Conservation (phyloP, 2,888 invertebrate genomes). For the Podabrus alpinus region DNA sequence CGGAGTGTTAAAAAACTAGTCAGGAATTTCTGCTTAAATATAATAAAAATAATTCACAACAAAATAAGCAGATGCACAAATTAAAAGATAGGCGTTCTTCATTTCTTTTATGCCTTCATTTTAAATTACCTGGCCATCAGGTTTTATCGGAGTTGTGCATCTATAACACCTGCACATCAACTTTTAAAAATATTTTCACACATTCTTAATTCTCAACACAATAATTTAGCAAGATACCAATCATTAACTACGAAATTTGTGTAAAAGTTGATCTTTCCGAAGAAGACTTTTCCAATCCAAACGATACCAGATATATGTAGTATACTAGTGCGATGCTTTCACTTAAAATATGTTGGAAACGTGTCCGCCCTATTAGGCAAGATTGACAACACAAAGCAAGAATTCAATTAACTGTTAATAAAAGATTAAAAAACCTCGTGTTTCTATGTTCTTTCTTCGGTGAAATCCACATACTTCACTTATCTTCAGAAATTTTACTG, state of each 20-base stretch:
- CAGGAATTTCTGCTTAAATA: not conserved
- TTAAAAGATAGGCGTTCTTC: slow-evolving; percentile 1
- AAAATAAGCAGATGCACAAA: slow-evolving; percentile 3
- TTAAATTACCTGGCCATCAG: slow-evolving; percentile 1
- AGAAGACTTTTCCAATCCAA: not conserved
- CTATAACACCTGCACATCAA: not conserved
- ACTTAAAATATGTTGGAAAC: slow-evolving; percentile 1
- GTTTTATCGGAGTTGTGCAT: not conserved
- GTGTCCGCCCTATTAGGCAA: slow-evolving; percentile 3
- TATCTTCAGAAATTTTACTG: not conserved
- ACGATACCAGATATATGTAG: not conserved
- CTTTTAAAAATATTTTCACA: not conserved
- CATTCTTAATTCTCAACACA: not conserved
- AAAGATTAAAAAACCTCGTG: not conserved
- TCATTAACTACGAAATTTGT: not conserved
- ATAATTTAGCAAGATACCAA: not conserved
- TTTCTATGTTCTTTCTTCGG: not conserved
- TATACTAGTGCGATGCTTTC: not conserved
- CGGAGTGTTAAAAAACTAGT: not conserved
- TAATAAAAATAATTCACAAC: slow-evolving; percentile 1
- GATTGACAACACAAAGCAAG: slow-evolving; percentile 4
- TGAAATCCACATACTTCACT: not conserved
- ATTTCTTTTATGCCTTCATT: not conserved
- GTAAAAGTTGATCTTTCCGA: not conserved
- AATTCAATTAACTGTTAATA: not conserved